Base-by-base conservation (phyloP, 2,797 vertebrate genomes). In the Buphagus erythrorhynchus region DNA sequence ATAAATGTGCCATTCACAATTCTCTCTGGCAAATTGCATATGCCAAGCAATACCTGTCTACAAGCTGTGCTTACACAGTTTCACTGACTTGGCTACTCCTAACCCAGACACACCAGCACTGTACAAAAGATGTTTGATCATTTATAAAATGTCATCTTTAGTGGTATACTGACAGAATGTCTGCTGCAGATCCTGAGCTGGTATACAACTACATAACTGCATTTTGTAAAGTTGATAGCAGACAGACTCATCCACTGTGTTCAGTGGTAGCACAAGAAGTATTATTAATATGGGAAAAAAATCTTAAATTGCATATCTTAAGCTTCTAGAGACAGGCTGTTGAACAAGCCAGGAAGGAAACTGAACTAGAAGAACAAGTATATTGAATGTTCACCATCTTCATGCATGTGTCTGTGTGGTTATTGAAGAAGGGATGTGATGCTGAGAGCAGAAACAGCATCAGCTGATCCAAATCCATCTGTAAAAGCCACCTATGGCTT, bases 1-100 rank as follows among this genome's bases (percentile, higher is more conserved):
- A 95, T 83, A 92, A 95, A 89, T 49, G 75, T 92, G 81, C 90
- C 61, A 51, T 87, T 96, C 84, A 82, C 20, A 68, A 85, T 92
- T 93, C 65, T 89, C n/a, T 71, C 49, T 83, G 77, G 81, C 57
- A 93, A 85, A 90, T 89, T 94, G 35, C 80, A 78, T 86, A 66
- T 82, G 78, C 48, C 84, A 77, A 89, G 74, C 55, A 92, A 74
- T 92, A 71, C 45, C 75, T 77, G 52, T 77, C 77, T 93, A 65
- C 78, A 82, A 52, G n/a, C 63, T 93, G 72, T 77, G 18, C 75
- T 93, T 73, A 25, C 49, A 35, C 54, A 85, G 61, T 84, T 93
- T 93, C 68, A 52, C 17, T 4, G 5, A 40, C 38, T 93, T 92
- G 92, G 84, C 71, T 89, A 76, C 25, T 76, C 46, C 51, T 91